Conservation (phyloP, 2,888 invertebrate species). For the Stenolophus ochropezus region DNA sequence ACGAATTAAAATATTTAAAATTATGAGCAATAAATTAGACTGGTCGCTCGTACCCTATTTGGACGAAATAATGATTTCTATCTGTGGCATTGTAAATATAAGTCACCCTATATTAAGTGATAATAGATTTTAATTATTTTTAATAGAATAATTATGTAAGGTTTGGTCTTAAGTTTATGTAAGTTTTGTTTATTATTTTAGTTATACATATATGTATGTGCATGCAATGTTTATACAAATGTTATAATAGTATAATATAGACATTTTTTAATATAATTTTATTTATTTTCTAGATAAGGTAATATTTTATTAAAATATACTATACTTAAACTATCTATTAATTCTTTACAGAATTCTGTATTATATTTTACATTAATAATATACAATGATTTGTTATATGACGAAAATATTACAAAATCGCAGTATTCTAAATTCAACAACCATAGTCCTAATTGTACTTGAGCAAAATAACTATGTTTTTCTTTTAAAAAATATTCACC, state of each 20-base stretch:
- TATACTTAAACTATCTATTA: neutral
- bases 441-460: too few species aligned
- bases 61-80: neutral
- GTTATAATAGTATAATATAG: too few species aligned
- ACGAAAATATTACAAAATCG: neutral
- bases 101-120: neutral
- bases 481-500: slow-evolving; percentile 14
- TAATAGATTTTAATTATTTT: too few species aligned
- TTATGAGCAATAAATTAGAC: neutral
- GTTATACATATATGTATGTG: neutral
- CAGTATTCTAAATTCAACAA: neutral
- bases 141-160: too few species aligned
- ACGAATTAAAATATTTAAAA: slow-evolving; percentile 17
- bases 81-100: slow-evolving; percentile 7
- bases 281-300: too few species aligned
- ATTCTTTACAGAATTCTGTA: neutral
- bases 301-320: neutral
- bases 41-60: neutral
- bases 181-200: too few species aligned
- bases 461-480: slow-evolving; percentile 15
- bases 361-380: neutral
- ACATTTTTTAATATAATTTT: too few species aligned
- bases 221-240: neutral
- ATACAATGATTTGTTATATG: neutral
- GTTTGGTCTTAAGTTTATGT: too few species aligned